Base-by-base conservation (phyloP, 2,797 vertebrate species). In the Harpagifer antarcticus region DNA sequence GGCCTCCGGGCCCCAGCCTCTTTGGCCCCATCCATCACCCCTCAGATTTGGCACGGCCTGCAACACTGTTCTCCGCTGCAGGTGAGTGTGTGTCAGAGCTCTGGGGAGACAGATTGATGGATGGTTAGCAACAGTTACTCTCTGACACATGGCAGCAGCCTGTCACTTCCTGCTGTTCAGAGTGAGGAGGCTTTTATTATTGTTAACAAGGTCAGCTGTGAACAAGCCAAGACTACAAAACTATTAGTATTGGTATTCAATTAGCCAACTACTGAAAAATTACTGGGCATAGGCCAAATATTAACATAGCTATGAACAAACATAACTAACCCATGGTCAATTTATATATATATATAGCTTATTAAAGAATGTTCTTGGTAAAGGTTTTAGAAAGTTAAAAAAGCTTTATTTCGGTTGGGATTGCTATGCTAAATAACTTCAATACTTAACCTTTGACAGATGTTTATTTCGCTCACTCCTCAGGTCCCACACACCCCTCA, bases 11-110 rank as follows among this genome's bases (percentile, higher is more conserved):
- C 63, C 97, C 97, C 16, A 97, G 96, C 84, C 96, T 99, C 78
- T 97, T 99, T 5, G 97, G 98, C 70, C 95, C 97, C 75, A 98
- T 98, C 86, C 98, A 98, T 91, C 98, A 99, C 79, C 98, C 96
- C 58, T 96, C 95, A 9, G 98, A 99, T 93, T 93, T 99, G 92
- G 97, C 98, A 0, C 96, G 98, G 13, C 98, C 98, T 47, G 96
- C 98, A 0, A 99, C 98, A 2, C 95, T 99, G 85, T 99, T 99
- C 93, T 97, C 98, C 9, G 96, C 96, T 62, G 95, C 98, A 93
- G 97, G 98, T 99, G 90, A 95, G 91, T 63, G 17, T 67, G 45
- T 44, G 2, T 49, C 44, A 23, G 5, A 33, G 43, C 19, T 68
- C 43, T 12, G 48, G 19, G 40, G 9, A 9, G 47, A 54, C 37